Percentiles rank a stretch among this genome's conserved stretches.
Evolutionary conservation across 2,888 invertebrate species (phyloP).

Genomic region (Allygus modestus): DNA sequence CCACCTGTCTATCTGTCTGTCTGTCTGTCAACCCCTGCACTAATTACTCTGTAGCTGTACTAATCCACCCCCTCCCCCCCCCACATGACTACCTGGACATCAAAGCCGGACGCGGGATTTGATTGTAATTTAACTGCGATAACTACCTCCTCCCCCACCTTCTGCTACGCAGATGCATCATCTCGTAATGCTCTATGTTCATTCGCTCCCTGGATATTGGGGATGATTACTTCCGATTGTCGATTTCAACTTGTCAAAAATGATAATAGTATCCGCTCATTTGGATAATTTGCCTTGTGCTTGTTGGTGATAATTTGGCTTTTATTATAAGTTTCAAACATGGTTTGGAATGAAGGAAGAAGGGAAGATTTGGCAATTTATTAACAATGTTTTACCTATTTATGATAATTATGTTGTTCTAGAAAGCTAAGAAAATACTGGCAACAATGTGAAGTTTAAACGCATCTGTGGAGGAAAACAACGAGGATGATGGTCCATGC

Average conservation of each 20-base stretch:
- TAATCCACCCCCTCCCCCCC: background rate
- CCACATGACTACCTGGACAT: conserved; percentile 11
- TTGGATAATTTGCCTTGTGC: too few species aligned
- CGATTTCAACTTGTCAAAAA: conserved; percentile 7
- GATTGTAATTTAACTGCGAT: conserved; percentile 30
- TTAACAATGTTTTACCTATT: too few species aligned
- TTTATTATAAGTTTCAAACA: too few species aligned
- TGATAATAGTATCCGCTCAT: too few species aligned
- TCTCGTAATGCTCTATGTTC: background rate
- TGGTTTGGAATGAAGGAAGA: too few species aligned
- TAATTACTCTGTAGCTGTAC: background rate
- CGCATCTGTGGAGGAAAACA: too few species aligned
- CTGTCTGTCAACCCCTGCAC: conserved; percentile 23
- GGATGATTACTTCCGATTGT: conserved; percentile 12
- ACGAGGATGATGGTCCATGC: too few species aligned
- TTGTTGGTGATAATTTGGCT: too few species aligned
- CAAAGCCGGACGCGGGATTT: conserved; percentile 27
- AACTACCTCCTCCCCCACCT: conserved; percentile 17
- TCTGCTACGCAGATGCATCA: background rate
- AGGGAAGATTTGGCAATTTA: too few species aligned
- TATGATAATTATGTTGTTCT: too few species aligned
- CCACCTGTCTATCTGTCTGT: background rate
- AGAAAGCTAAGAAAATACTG: too few species aligned
- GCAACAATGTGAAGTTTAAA: too few species aligned
- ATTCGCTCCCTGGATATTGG: background rate